Base-by-base conservation (phyloP, 1,140 invertebrate genomes). In the Latrodectus geometricus region DNA sequence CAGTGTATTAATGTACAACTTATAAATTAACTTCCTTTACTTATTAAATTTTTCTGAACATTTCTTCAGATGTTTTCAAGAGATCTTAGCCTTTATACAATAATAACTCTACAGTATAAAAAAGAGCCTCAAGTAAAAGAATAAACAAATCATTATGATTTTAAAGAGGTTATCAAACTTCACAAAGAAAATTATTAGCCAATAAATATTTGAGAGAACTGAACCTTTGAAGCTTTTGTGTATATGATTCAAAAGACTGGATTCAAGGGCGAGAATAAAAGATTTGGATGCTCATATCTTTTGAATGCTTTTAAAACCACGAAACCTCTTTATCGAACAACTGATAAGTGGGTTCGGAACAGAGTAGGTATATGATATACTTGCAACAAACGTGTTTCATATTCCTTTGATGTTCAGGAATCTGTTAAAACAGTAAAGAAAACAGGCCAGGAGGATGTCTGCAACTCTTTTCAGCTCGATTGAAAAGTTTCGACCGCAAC, bases 361-460 rank as follows among this genome's bases (percentile, higher is more conserved):
- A 21, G 56, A 65, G 56, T 23, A 49, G 70, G 35, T 83, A 81
- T 81, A 72, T 66, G 23, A 66, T 56, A 83, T 83, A 21, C 50
- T 23, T 68, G 61, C 66, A 66, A 52, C 9, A 49, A 68, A 65
- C 61, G 66, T 74, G 52, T 52, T 70, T 54, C 54, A 20, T 12
- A 23, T 84, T 20, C 56, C 82, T 84, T 84, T 84, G 82, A 84
- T 84, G 70, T 84, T 61, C 48, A 15, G 54, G 65, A 82, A 80
- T 56, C 74, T 56, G 61, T 76, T 84, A 72, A 74, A 74, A 74
- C 23, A 61, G 15, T 73, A 50, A 61, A 82, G 80, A 84, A 83
- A 83, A 75, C 82, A 66, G 56, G 52, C 82, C 69, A 73, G 76
- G 68, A 35, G 70, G 80, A 49, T 72, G 35, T 68, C 48, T 21